Evolutionary conservation across 1,140 invertebrate genomes (phyloP), one percentile per base, ranked within the genome.

Genomic region (Musca domestica): DNA sequence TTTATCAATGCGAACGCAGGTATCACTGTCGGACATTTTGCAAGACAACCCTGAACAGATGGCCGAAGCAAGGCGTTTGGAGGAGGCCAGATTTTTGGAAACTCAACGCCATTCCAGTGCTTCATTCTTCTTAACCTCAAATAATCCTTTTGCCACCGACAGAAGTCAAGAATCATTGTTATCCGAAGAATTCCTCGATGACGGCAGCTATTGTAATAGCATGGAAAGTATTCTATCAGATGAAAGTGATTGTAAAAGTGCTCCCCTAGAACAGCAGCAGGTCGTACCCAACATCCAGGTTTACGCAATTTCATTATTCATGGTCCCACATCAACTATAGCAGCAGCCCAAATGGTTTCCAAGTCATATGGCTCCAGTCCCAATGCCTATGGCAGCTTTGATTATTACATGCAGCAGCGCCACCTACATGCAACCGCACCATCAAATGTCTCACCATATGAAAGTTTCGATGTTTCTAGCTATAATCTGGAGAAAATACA

Each of bases 181-280:
- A 2, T 91, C 90, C 1, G 90, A 92, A 71, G 88, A 89, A 68
- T 82, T 77, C 0, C 12, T 66, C 17, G 82, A 81, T 54, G 83
- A 78, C 5, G 83, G 85, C 46, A 83, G 85, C 67, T 76, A 85
- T n/a, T 91, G 89, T 74, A 89, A 91, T 75, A 92, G 90, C 61
- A 84, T 92, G 71, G 91, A 92, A 75, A 92, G 91, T 72, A 88
- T 93, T 34, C 74, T 92, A 3, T 92, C 90, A 0, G 91, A 92
- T 79, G 91, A 92, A 66, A 91, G 90, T 1, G 89, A 91, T 74
- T 90, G 90, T 12, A 91, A 91, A 77, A 90, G 89, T 48, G 90
- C 90, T 1, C 90, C 90, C 0, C 76, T 92, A 23, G 90, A 91
- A 80, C 87, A 88, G 80, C 71, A 69, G 0, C 71, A 70, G 0